These are phyloP conservation scores for Salminus brasiliensis DNA, from an alignment of 2,113 vertebrate species.

Conservation along the genomic window DNA sequence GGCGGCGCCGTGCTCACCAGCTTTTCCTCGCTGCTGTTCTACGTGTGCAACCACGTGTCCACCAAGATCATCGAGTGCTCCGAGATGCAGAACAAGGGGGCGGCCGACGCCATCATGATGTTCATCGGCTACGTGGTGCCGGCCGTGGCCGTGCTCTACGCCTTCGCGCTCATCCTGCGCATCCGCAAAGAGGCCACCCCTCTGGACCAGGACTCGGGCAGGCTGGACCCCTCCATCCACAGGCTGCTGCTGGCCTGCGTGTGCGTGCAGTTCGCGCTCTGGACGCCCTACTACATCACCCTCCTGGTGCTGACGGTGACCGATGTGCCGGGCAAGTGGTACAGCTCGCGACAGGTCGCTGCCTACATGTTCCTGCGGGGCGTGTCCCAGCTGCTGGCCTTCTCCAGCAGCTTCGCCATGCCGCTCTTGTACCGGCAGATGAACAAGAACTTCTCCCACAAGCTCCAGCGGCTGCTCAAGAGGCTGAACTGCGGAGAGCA, in stretches of 20 bases:
- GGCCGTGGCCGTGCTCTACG: constrained; percentile 85
- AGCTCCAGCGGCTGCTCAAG: constrained; percentile 83
- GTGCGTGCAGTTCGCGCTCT: constrained; percentile 89
- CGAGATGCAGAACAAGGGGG: constrained; percentile 93
- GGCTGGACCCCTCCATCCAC: constrained; percentile 89
- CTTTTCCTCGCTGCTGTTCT: constrained; percentile 95
- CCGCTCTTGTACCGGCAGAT: constrained; percentile 91
- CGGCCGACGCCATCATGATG: constrained; percentile 91
- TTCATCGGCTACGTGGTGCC: constrained; percentile 94
- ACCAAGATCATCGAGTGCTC: constrained; percentile 90
- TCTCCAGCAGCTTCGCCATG: constrained; percentile 89
- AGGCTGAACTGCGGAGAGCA: constrained; percentile 82
- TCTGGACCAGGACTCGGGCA: constrained; percentile 87
- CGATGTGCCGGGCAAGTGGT: constrained; percentile 67
- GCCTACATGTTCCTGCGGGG: constrained; percentile 81
- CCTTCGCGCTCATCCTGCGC: constrained; percentile 84
- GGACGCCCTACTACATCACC: constrained; percentile 91
- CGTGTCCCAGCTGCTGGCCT: constrained; percentile 86
- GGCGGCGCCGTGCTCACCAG: constrained; percentile 95
- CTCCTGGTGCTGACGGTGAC: constrained; percentile 85
- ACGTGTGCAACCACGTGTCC: constrained; percentile 93
- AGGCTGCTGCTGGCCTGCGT: constrained; percentile 89
- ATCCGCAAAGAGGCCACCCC: constrained; percentile 89
- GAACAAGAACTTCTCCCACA: constrained; percentile 89
- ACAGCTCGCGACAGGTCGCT: constrained; percentile 62